phyloP scores from a whole-genome alignment of 1,140 invertebrate genomes.

The Belonocnema kinseyi region DNA sequence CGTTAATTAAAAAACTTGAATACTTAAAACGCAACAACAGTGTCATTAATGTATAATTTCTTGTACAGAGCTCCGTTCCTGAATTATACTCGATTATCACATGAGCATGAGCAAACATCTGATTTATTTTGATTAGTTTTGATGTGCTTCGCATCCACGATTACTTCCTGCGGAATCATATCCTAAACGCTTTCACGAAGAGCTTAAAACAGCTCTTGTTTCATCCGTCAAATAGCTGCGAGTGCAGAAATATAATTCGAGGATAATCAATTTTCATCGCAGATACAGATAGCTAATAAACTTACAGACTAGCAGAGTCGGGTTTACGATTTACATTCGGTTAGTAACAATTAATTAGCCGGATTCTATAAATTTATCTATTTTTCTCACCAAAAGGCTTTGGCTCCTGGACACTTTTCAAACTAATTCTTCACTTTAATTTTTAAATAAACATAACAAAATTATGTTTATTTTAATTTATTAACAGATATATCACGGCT shows the following conservation, averaged over 20 bases:
- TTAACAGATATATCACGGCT: too few species aligned
- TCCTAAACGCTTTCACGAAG: slow-evolving; percentile 36
- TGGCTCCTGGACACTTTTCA: too few species aligned
- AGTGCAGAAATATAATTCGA: slow-evolving; percentile 41
- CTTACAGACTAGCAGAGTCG: slow-evolving; percentile 8
- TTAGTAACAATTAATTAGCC: slow-evolving; percentile 1
- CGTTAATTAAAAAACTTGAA: slow-evolving; percentile 35
- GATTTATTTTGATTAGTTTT: slow-evolving; percentile 50
- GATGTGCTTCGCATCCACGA: slow-evolving; percentile 31
- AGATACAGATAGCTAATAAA: slow-evolving; percentile 28
- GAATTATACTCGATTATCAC: slow-evolving; percentile 63
- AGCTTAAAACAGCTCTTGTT: slow-evolving; percentile 50
- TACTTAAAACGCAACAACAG: slow-evolving; percentile 2
- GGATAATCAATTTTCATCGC: slow-evolving; percentile 43
- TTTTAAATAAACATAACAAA: too few species aligned
- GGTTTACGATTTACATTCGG: slow-evolving; percentile 32
- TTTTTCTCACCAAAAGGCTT: too few species aligned
- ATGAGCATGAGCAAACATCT: slow-evolving; percentile 62
- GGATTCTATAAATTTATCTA: background rate
- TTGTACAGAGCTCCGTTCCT: slow-evolving; percentile 44
- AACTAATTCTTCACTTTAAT: too few species aligned
- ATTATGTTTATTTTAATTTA: too few species aligned
- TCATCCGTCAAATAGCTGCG: slow-evolving; percentile 41
- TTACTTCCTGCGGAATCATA: slow-evolving; percentile 37
- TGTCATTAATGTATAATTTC: slow-evolving; percentile 5